Evolutionary conservation across 2,888 invertebrate genomes (phyloP).

Genomic region (Unio delphinus): DNA sequence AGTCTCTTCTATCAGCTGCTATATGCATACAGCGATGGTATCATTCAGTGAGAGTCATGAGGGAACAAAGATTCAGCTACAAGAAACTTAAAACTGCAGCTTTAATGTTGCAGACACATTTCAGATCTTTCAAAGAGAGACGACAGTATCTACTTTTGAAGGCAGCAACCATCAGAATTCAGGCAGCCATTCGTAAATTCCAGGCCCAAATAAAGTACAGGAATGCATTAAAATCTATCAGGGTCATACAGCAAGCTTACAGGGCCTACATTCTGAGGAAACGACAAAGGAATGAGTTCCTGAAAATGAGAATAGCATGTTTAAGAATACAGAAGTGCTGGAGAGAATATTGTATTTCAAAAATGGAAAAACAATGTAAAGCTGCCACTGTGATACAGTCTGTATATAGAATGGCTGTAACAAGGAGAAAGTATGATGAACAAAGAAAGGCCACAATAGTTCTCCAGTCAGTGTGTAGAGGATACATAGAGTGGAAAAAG

Average conservation of each 20-base stretch:
- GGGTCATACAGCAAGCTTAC: conserved; percentile 27
- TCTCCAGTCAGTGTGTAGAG: conserved; percentile 25
- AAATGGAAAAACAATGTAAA: conserved; percentile 1
- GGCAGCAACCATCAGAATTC: conserved; percentile 5
- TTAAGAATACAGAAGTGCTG: conserved; percentile 31
- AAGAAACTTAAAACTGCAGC: conserved; percentile 12
- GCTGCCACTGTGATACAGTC: conserved; percentile 33
- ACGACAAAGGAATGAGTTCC: conserved; percentile 2
- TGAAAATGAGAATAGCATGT: conserved; percentile 16
- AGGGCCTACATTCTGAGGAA: conserved; percentile 14
- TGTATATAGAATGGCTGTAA: conserved; percentile 19
- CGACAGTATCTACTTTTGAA: conserved; percentile 12
- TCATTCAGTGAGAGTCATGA: conserved; percentile 20
- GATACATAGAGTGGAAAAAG: conserved; percentile 8
- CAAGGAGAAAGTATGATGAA: conserved; percentile 11
- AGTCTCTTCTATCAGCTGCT: conserved; percentile 18
- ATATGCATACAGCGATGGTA: conserved; percentile 20
- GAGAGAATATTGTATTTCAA: conserved; percentile 13
- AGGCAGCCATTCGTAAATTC: too few species aligned
- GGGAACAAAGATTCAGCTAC: conserved; percentile 9
- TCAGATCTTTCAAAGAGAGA: conserved; percentile 14
- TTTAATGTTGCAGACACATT: conserved; percentile 20
- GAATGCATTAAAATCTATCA: background rate
- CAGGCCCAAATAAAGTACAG: too few species aligned
- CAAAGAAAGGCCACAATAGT: conserved; percentile 21